phyloP scores from a whole-genome alignment of 2,888 invertebrate species.

The Monopis laevigella region DNA sequence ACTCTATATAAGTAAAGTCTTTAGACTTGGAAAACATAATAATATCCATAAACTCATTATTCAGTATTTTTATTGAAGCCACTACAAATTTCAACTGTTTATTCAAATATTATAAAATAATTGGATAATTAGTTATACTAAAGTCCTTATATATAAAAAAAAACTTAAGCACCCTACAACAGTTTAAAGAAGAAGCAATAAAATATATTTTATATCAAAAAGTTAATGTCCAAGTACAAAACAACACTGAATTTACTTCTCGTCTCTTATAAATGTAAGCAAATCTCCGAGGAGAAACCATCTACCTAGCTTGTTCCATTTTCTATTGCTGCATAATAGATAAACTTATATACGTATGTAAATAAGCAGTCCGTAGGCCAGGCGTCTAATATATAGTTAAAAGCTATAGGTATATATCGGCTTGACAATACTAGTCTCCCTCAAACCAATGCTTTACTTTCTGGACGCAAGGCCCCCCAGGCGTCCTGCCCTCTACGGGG shows the following conservation, averaged over 20 bases:
- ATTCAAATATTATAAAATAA: no score
- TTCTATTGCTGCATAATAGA: slow-evolving; percentile 64
- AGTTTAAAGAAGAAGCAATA: no score
- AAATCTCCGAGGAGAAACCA: slow-evolving; percentile 37
- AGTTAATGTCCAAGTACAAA: no score
- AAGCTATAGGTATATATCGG: slow-evolving; percentile 61
- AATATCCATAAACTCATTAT: no score
- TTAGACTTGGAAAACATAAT: no score
- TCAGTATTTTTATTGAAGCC: no score
- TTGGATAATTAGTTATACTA: no score
- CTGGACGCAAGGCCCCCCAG: slow-evolving; percentile 59
- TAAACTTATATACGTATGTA: slow-evolving; percentile 62
- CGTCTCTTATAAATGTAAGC: slow-evolving; percentile 31
- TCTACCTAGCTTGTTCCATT: slow-evolving; percentile 52
- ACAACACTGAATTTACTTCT: slow-evolving; percentile 14
- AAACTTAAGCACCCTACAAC: no score
- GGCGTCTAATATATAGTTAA: slow-evolving; percentile 59
- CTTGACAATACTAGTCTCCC: slow-evolving; percentile 67
- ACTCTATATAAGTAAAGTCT: no score
- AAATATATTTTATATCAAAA: slow-evolving; percentile 4
- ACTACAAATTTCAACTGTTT: no score
- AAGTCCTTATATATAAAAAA: no score
- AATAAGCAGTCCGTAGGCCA: slow-evolving; percentile 53
- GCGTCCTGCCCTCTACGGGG: slow-evolving; percentile 38
- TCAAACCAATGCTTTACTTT: slow-evolving; percentile 66